Evolutionary conservation across 2,113 vertebrate species (phyloP).

Genomic region (Perca fluviatilis): DNA sequence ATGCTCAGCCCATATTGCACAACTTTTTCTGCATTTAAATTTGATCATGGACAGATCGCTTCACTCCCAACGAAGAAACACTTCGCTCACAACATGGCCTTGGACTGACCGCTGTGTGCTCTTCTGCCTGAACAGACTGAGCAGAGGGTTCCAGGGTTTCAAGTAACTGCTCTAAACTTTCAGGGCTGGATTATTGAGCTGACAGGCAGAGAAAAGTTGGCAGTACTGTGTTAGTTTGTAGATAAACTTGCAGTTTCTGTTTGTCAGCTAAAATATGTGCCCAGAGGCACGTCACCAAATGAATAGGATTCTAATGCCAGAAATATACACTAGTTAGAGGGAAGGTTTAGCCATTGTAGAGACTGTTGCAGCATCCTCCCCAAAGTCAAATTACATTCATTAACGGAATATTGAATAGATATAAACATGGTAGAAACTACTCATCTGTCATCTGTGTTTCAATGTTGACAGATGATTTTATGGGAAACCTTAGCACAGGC

Average conservation of each 20-base stretch:
- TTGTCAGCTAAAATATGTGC: background rate
- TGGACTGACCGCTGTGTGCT: background rate
- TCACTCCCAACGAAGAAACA: background rate
- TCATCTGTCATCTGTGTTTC: background rate
- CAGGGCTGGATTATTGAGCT: slow-evolving; percentile 27
- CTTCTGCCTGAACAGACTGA: background rate
- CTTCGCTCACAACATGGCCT: background rate
- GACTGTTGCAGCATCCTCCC: background rate
- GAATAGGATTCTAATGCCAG: background rate
- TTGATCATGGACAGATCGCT: background rate
- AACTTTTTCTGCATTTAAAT: slow-evolving; percentile 3
- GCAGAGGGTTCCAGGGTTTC: slow-evolving; percentile 5
- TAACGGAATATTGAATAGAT: background rate
- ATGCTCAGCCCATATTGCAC: background rate
- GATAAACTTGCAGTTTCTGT: slow-evolving; percentile 21
- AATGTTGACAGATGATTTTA: background rate
- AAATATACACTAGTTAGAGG: background rate
- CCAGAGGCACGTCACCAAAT: background rate
- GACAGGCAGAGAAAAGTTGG: background rate
- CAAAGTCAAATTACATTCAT: background rate
- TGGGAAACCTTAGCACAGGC: background rate
- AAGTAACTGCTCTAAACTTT: slow-evolving; percentile 15
- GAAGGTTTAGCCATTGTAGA: background rate
- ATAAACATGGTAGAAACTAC: background rate
- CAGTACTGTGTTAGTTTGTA: slow-evolving; percentile 14